Base-by-base conservation (phyloP, 2,113 vertebrate species). In the Laterallus jamaicensis region DNA sequence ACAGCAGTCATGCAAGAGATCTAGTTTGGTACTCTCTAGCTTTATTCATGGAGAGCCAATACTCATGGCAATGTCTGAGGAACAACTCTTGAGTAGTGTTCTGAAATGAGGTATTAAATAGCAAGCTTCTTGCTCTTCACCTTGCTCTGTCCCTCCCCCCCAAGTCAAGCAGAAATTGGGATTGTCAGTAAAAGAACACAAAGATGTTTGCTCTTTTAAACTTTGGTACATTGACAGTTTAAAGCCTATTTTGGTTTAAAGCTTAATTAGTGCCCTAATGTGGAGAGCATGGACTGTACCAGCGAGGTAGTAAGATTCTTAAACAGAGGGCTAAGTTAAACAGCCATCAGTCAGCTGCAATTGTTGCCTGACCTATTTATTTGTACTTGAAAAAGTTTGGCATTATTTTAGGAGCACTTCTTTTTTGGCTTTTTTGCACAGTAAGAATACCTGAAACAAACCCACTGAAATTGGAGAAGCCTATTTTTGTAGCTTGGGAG, bases 391-490 rank as follows among this genome's bases (percentile, higher is more conserved):
- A 56, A 79, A 79, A 50, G 22, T 59, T 86, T 50, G 81, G 42
- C 55, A 11, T 84, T 91, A 40, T 81, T 92, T 91, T 91, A 80
- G 35, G 28, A 85, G 4, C 54, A 73, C 49, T 88, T 85, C 44
- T 90, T 89, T 89, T 75, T 68, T 89, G 50, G 37, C 42, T 82
- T 90, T 90, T 54, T 42, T 82, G 62, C 40, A 22, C n/a, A 47
- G 14, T 86, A 37, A 82, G 44, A 44, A 52, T 86, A 90, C 85
- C 86, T 87, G 85, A 79, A 95, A 37, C 87, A 82, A 95, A 29
- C 64, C n/a, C 54, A 49, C 18, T 92, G 92, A 95, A 97, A 84
- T 15, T 88, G 69, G 73, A 95, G 92, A 86, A 93, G 55, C 66
- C 66, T 84, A 21, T 90, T 96, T 86, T 82, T 82, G 56, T 91